These are phyloP conservation scores for Nannoperca obscura DNA, from an alignment of 2,797 vertebrate genomes.

Conservation along the genomic window DNA sequence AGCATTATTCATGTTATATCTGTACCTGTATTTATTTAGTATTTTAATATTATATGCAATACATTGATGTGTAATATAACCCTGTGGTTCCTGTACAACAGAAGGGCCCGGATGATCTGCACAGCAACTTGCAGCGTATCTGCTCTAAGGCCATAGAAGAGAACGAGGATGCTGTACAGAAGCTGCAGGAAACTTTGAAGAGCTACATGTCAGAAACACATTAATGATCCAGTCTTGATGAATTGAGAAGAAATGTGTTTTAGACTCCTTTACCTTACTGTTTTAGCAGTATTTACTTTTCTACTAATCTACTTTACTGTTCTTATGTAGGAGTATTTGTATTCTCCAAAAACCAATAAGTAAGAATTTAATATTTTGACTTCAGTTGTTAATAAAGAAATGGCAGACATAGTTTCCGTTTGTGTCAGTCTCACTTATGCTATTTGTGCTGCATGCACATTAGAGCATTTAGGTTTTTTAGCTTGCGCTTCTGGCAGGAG, in stretches of 20 bases:
- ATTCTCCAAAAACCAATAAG: neutral
- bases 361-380: neutral
- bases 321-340: neutral
- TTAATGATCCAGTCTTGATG: no score
- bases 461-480: no score
- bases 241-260: no score
- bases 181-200: conserved; percentile 59
- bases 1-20: neutral
- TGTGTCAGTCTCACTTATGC: conserved; percentile 17
- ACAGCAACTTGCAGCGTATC: conserved; percentile 59
- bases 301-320: neutral
- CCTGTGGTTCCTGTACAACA: conserved; percentile 31
- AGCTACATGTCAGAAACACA: conserved; percentile 33
- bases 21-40: neutral
- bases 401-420: conserved; percentile 33
- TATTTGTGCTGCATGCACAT: no score
- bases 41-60: neutral
- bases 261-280: no score
- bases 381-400: conserved; percentile 6
- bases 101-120: conserved; percentile 71
- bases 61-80: neutral
- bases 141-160: conserved; percentile 71
- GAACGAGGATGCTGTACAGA: conserved; percentile 59
- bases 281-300: no score
- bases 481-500: conserved; percentile 28